These are phyloP conservation scores for Clitarchus hookeri DNA, from an alignment of 2,888 invertebrate genomes.

Conservation along the genomic window DNA sequence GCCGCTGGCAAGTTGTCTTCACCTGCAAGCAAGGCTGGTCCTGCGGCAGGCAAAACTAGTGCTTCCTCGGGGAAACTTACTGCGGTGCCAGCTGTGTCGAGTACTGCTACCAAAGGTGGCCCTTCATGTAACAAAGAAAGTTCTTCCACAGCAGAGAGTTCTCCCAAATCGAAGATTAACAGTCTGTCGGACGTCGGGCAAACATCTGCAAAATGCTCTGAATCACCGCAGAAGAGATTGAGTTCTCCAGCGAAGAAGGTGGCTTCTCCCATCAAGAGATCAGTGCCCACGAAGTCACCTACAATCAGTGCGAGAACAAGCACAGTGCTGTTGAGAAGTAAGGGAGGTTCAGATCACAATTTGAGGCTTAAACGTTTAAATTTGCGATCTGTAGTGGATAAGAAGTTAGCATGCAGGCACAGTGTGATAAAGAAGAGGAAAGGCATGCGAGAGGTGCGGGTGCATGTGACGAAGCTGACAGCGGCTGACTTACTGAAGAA, in stretches of 20 bases:
- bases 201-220: neutral
- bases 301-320: neutral
- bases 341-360: constrained; percentile 32
- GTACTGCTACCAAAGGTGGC: neutral
- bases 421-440: constrained; percentile 48
- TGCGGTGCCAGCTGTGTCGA: neutral
- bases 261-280: constrained; percentile 18
- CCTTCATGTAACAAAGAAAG: neutral
- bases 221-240: neutral
- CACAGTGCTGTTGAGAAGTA: constrained; percentile 22
- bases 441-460: constrained; percentile 48
- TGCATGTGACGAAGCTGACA: constrained; percentile 49
- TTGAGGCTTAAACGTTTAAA: constrained; percentile 35
- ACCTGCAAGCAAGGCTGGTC: neutral
- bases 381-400: neutral
- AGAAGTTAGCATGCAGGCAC: neutral
- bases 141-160: neutral
- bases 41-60: neutral
- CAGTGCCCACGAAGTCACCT: neutral
- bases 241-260: constrained; percentile 6
- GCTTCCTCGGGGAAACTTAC: constrained; percentile 22
- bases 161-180: neutral
- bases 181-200: neutral
- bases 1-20: constrained; percentile 15
- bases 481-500: constrained; percentile 45